phyloP scores from a whole-genome alignment of 1,140 invertebrate genomes.

The Camponotus floridanus region DNA sequence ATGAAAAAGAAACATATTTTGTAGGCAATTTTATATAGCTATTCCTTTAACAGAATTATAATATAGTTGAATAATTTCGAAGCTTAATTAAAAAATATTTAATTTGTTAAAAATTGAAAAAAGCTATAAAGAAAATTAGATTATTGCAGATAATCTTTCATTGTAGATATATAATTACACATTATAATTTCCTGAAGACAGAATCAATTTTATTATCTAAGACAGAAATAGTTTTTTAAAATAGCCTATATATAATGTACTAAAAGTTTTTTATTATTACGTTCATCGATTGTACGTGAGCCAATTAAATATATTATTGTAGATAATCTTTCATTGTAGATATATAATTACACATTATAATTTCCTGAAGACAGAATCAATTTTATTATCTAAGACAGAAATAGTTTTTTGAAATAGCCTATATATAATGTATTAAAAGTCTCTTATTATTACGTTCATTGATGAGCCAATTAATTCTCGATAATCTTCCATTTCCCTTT shows the following conservation, averaged over 20 bases:
- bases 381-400: background rate
- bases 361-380: background rate
- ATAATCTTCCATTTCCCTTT: constrained; percentile 41
- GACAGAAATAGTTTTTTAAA: background rate
- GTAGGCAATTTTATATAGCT: background rate
- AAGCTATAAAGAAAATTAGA: background rate
- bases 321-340: no score
- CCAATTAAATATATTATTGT: no score
- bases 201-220: background rate
- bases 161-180: background rate
- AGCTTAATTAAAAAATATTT: background rate
- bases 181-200: background rate
- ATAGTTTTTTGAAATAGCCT: background rate
- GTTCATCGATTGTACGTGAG: background rate
- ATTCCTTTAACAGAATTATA: background rate
- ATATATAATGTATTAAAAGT: background rate
- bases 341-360: background rate
- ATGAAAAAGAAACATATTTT: background rate
- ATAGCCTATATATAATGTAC: background rate
- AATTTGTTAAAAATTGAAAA: background rate
- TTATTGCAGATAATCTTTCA: no score
- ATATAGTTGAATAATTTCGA: background rate
- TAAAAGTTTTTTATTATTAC: background rate
- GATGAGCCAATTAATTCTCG: background rate
- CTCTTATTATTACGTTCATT: background rate